Evolutionary conservation across 2,797 vertebrate genomes (phyloP), one percentile per base, ranked within the genome.

Genomic region (Acanthornis magna): DNA sequence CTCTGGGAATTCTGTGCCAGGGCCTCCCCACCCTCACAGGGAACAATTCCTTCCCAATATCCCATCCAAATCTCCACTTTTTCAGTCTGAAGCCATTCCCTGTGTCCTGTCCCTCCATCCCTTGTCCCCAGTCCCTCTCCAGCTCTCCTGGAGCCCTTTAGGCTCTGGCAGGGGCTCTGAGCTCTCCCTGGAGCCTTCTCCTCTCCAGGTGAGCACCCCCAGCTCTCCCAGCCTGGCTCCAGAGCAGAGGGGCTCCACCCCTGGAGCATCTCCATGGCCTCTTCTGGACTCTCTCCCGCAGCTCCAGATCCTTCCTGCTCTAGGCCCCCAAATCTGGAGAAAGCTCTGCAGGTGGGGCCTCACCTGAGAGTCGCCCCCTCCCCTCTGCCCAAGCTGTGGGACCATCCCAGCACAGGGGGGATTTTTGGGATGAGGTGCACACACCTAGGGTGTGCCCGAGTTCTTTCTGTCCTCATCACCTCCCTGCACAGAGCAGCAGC

Each of bases 221-320:
- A 85, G 26, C 62, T 51, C 71, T 75, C 71, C 32, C 45, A 85
- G 26, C 61, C 81, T 73, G 80, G 29, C 50, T 13, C 42, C 80
- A 72, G 80, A 57, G 51, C 80, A 72, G 80, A 57, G 51, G 51
- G 13, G 60, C 51, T 84, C 53, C 81, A 66, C 36, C 38, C 17
- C 72, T 9, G 47, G 12, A n/a, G 1, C 19, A 47, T 3, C 55
- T 14, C 47, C 0, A 0, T 19, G 19, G 5, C 0, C 2, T 47
- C n/a, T 47, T 76, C 83, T 61, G 72, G 55, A 1, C 3, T 68
- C 2, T 0, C 6, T 47, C 55, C 83, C 61, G 25, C 72, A 70
- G 11, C 65, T 47, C 55, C 83, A 62, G 1, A 0, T 54, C 34
- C 40, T 45, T 34, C 0, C 34, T 55, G 34, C 1, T 77, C 14